phyloP scores from a whole-genome alignment of 2,797 vertebrate species.

The Enoplosus armatus region DNA sequence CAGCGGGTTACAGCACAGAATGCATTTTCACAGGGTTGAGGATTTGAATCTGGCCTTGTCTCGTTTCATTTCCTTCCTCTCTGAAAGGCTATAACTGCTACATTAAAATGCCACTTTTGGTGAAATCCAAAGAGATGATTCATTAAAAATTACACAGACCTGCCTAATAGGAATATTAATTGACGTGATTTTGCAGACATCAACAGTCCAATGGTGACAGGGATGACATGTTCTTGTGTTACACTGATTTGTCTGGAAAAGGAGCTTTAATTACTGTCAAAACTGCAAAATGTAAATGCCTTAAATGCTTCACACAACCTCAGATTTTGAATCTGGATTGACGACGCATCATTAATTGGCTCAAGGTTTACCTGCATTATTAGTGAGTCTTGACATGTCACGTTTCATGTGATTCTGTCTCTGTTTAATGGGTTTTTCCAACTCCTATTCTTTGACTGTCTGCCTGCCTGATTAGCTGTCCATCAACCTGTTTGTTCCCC shows the following conservation, averaged over 20 bases:
- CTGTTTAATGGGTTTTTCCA: constrained; percentile 35
- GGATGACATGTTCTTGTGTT: neutral
- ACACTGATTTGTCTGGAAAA: neutral
- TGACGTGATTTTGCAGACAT: neutral
- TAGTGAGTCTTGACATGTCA: constrained; percentile 3
- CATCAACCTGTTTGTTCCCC: constrained; percentile 37
- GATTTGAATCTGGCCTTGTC: constrained; percentile 33
- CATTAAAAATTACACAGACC: neutral
- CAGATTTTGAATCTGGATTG: constrained; percentile 7
- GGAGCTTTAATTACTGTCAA: constrained; percentile 4
- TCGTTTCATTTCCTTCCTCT: neutral
- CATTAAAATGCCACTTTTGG: neutral
- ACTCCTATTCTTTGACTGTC: constrained; percentile 16
- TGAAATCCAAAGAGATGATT: neutral
- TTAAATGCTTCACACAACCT: neutral
- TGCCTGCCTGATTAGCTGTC: constrained; percentile 47
- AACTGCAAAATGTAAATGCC: neutral
- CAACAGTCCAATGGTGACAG: accelerated
- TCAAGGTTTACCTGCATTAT: constrained; percentile 22
- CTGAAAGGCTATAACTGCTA: neutral
- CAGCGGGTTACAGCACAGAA: constrained; percentile 38
- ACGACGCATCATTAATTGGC: neutral
- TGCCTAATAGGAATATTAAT: neutral
- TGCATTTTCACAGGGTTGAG: constrained; percentile 39
- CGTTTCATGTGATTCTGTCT: constrained; percentile 27